Base-by-base conservation (phyloP, 92 coral and sea anemone genomes). In the Parazoanthus atlanticus region DNA sequence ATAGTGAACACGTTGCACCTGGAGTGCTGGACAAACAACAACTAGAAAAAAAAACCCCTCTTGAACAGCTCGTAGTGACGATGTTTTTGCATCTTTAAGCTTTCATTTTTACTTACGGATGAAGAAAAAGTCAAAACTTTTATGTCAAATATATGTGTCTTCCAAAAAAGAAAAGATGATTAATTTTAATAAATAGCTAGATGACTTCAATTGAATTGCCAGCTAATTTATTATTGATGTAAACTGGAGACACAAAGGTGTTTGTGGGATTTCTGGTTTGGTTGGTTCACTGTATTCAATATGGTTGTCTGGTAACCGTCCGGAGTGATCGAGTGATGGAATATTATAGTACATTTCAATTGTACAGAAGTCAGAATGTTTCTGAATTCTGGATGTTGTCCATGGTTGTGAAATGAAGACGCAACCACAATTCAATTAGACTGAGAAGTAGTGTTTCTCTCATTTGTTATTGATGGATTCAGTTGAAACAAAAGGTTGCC, bases 161-260 rank as follows among this genome's bases (percentile, higher is more conserved):
- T 5, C 54, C 46, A 40, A 78, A 34, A 65, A 64, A 26, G 54
- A 29, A 61, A 23, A 66, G 36, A n/a, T 32, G 30, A 30, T 12
- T 29, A 28, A 46, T 13, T 13, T 47, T 46, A 19, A 21, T 61
- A 46, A 46, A 46, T 7, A 46, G 49, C 49, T 7, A 26, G 8
- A 43, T 11, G 31, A 29, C 12, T 66, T 82, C 9, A 23, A 82
- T 10, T 41, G 36, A 33, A 64, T 23, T 41, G 33, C 54, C 8
- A 34, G 34, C 76, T 69, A 38, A 82, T 66, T 82, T 36, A 82
- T 82, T 61, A 64, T 82, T 82, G 30, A 82, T 82, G 7, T 23
- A 64, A 29, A 66, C 43, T 75, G 6, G 69, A 46, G 8, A 28
- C 33, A 47, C 16, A 15, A n/a, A 61, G 69, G 28, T 61, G 69